Percentiles rank a stretch among this genome's conserved stretches.
Conservation (phyloP, 2,113 vertebrate species). For the Siniperca knerii region DNA sequence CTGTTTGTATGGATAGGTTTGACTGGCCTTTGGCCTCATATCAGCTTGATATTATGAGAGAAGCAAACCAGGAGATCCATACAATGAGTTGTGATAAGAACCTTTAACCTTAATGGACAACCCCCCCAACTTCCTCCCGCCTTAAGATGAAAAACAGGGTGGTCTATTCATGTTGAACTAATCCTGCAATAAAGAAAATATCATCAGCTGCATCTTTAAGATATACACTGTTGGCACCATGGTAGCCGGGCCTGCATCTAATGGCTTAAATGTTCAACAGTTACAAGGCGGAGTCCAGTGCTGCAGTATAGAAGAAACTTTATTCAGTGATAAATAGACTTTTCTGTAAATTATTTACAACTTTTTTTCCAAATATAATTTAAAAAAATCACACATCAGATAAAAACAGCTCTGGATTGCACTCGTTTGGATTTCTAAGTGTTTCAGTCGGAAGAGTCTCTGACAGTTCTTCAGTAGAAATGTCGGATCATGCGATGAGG, state of each 20-base stretch:
- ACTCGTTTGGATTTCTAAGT: conserved; percentile 50
- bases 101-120: conserved; percentile 1
- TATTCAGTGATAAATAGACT: conserved; percentile 80
- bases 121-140: neutral
- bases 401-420: conserved; percentile 57
- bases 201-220: conserved; percentile 29
- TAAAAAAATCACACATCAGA: conserved; percentile 47
- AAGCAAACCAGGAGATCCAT: conserved; percentile 46
- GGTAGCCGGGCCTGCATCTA: neutral
- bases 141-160: conserved; percentile 29
- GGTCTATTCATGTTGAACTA: conserved; percentile 47
- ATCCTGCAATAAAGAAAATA: conserved; percentile 52
- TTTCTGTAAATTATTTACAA: conserved; percentile 57
- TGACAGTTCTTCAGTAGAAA: conserved; percentile 67
- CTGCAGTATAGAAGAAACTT: conserved; percentile 52
- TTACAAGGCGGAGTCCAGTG: neutral
- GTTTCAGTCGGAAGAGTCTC: conserved; percentile 38
- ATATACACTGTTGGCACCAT: too few species aligned
- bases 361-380: conserved; percentile 50
- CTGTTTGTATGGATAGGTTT: neutral
- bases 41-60: neutral
- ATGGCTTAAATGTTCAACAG: neutral
- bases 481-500: conserved; percentile 50
- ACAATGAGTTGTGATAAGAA: conserved; percentile 49
- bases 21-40: neutral